phyloP scores from a whole-genome alignment of 2,888 invertebrate genomes.

The Trichopoda pennipes region DNA sequence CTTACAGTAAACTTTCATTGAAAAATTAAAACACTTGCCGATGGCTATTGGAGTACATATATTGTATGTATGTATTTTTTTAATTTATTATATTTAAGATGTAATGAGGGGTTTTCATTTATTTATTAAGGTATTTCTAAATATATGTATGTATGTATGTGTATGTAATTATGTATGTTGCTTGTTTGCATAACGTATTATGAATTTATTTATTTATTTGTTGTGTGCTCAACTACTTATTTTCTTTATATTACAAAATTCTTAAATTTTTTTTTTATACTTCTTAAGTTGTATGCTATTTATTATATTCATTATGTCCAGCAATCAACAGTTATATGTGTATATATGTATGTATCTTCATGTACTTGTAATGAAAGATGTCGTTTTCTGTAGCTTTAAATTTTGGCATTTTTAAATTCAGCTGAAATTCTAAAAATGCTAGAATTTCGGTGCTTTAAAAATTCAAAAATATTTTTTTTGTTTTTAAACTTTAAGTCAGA shows the following conservation, averaged over 20 bases:
- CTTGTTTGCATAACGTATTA: neutral
- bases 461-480: no score
- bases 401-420: neutral
- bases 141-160: conserved; percentile 1
- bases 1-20: neutral
- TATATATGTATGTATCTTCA: no score
- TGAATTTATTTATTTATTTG: neutral
- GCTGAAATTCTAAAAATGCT: neutral
- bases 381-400: neutral
- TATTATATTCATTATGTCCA: neutral
- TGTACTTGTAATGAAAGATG: no score
- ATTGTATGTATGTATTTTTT: no score
- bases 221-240: neutral
- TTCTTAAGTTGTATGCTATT: neutral
- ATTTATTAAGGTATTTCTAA: neutral
- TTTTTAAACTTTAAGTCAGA: no score
- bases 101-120: neutral
- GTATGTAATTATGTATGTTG: neutral
- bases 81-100: neutral
- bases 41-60: neutral
- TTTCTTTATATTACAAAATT: conserved; percentile 3
- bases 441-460: neutral
- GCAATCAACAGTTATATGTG: no score
- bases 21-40: neutral
- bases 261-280: neutral